Base-by-base conservation (phyloP, 37 sponge, comb jelly and placozoan species). In the Axinella damicornis region DNA sequence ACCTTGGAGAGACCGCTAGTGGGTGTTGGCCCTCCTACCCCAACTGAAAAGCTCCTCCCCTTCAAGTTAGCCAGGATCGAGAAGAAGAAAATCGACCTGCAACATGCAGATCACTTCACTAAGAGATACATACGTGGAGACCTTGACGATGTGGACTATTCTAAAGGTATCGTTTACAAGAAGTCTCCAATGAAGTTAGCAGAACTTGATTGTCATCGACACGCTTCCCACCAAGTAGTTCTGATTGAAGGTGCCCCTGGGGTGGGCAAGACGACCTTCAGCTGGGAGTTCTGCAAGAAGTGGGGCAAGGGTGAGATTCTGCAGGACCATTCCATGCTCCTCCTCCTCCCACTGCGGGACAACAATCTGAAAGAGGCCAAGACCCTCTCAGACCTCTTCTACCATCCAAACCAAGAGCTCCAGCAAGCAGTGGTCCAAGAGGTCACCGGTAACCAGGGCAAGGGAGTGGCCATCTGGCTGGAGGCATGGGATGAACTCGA, bases 401-500 rank as follows among this genome's bases (percentile, higher is more conserved):
- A 54, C 20, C 68, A 74, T 24, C 61, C 34, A 0, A 41, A 71
- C 31, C 0, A 0, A 39, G 55, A 62, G 22, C 11, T 53, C n/a
- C 65, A 41, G 34, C 27, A 27, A 1, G 20, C 21, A 2, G 84
- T 83, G 22, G 33, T 19, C 5, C 22, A 46, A 1, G 55, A 74
- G 54, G 46, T 46, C 46, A 46, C 46, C 46, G 19, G 27, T 2
- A 53, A 52, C 20, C 30, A 74, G 33, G 84, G 84, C 18, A 15
- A 59, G 12, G 67, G 67, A 9, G 18, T 73, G 6, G 54, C 74
- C 30, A 32, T 83, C 17, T 25, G 74, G 11, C 57, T 83, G 22
- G 84, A 83, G 24, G 84, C 75, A 15, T 74, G 62, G 61, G 84
- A 83, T 55, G 84, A 83, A 35, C 62, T 83, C n/a, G 57, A 69